Percentiles rank a stretch among this genome's conserved stretches.
phyloP scores from a whole-genome alignment of 2,888 invertebrate genomes.

The Acrobasis suavella region DNA sequence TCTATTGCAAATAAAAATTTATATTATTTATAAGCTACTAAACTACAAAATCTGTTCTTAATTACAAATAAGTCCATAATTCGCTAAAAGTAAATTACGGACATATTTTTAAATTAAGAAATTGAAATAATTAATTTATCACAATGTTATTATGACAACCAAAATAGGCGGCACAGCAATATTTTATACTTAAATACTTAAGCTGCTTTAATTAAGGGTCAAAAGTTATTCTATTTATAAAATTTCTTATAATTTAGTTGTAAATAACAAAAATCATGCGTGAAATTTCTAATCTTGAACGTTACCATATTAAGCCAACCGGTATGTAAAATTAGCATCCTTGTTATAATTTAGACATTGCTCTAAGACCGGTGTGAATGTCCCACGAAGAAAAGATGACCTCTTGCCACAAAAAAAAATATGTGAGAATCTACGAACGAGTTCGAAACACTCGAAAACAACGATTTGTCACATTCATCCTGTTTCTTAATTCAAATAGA shows the following conservation, averaged over 20 bases:
- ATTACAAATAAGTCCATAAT: background rate
- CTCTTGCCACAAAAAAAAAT: slow-evolving; percentile 9
- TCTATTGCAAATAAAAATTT: too few relatives aligned
- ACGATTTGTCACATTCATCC: slow-evolving; percentile 7
- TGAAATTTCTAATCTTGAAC: background rate
- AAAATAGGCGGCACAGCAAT: background rate
- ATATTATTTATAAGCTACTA: too few relatives aligned
- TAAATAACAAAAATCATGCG: slow-evolving; percentile 9
- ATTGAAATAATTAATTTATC: background rate
- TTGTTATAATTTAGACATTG: slow-evolving; percentile 16
- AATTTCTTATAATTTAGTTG: slow-evolving; percentile 9
- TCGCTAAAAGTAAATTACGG: background rate
- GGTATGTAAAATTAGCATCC: slow-evolving; percentile 17
- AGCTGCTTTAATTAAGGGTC: background rate
- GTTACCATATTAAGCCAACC: slow-evolving; percentile 5
- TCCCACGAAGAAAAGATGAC: slow-evolving; percentile 15
- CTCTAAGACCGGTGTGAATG: slow-evolving; percentile 16
- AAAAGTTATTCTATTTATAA: slow-evolving; percentile 14
- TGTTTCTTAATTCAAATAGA: background rate
- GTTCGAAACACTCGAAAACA: slow-evolving; percentile 8
- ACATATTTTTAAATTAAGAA: background rate
- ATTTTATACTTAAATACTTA: background rate
- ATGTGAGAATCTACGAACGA: slow-evolving; percentile 11
- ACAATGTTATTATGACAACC: slow-evolving; percentile 12
- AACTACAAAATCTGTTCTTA: too few relatives aligned